Conservation (phyloP, 1,140 invertebrate genomes). For the Drosophila orena region DNA sequence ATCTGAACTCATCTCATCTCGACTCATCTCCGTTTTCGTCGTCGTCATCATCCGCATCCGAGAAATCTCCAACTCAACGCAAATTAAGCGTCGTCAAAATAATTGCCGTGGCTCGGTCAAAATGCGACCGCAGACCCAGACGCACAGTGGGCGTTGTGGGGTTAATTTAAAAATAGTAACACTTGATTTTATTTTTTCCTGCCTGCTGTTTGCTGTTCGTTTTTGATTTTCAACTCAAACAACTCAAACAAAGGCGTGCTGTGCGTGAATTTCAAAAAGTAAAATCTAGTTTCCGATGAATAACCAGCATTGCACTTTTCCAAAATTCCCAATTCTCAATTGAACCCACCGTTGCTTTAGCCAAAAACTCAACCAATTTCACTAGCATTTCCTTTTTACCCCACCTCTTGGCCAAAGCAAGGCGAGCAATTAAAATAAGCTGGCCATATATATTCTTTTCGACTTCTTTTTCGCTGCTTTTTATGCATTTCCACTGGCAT, state of each 20-base stretch:
- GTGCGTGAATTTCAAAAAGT: no score
- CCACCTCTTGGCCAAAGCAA: neutral
- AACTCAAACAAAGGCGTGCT: neutral
- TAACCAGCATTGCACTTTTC: no score
- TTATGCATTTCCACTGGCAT: conserved; percentile 67
- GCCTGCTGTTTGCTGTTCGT: neutral
- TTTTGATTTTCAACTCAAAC: neutral
- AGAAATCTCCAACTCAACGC: conserved; percentile 66
- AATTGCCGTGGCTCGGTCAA: conserved; percentile 76
- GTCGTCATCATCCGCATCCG: conserved; percentile 63
- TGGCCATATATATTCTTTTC: conserved; percentile 47
- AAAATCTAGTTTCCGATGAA: no score
- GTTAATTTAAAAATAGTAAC: conserved; percentile 27
- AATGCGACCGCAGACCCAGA: conserved; percentile 41
- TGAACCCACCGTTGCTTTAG: conserved; percentile 38
- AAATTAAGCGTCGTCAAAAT: conserved; percentile 82
- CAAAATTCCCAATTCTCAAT: no score
- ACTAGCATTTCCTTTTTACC: conserved; percentile 2
- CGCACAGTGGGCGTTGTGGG: conserved; percentile 44
- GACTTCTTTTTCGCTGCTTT: conserved; percentile 32
- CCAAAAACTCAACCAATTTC: conserved; percentile 18
- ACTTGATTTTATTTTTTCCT: conserved; percentile 3
- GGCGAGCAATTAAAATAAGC: conserved; percentile 76
- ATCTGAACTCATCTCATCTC: neutral
- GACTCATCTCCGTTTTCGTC: conserved; percentile 19